Percentiles rank a stretch among this genome's conserved stretches.
Conservation (phyloP, 2,888 invertebrate genomes). For the Lamellibrachia satsuma region DNA sequence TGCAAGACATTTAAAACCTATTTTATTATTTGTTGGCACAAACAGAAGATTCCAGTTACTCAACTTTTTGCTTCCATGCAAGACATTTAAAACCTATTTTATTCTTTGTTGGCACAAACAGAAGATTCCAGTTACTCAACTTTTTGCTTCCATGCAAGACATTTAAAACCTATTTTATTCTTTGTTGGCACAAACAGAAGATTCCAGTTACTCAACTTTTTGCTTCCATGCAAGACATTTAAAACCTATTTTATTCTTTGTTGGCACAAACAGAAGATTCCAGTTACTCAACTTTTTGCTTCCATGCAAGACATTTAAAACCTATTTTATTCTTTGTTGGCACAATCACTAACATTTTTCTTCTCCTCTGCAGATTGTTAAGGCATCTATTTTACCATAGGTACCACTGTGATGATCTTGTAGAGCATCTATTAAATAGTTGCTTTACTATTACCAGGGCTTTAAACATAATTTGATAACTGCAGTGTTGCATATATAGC, state of each 20-base stretch:
- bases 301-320: background rate
- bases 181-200: slow-evolving; percentile 36
- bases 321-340: background rate
- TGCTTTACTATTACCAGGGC: too few species aligned
- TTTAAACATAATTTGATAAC: too few species aligned
- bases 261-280: slow-evolving; percentile 35
- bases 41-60: slow-evolving; percentile 25
- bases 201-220: background rate
- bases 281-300: background rate
- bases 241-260: background rate
- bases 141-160: background rate
- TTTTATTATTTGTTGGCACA: slow-evolving; percentile 29
- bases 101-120: slow-evolving; percentile 35
- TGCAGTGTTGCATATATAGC: too few species aligned
- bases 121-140: slow-evolving; percentile 1
- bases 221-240: background rate
- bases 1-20: background rate
- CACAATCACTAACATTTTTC: too few species aligned
- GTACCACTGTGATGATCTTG: too few species aligned
- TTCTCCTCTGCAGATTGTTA: too few species aligned
- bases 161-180: background rate
- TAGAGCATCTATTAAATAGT: too few species aligned
- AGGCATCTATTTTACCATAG: too few species aligned
- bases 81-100: background rate
- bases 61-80: background rate